Evolutionary conservation across 2,113 vertebrate genomes (phyloP), one percentile per base, ranked within the genome.

Genomic region (Lethenteron camtschaticum): DNA sequence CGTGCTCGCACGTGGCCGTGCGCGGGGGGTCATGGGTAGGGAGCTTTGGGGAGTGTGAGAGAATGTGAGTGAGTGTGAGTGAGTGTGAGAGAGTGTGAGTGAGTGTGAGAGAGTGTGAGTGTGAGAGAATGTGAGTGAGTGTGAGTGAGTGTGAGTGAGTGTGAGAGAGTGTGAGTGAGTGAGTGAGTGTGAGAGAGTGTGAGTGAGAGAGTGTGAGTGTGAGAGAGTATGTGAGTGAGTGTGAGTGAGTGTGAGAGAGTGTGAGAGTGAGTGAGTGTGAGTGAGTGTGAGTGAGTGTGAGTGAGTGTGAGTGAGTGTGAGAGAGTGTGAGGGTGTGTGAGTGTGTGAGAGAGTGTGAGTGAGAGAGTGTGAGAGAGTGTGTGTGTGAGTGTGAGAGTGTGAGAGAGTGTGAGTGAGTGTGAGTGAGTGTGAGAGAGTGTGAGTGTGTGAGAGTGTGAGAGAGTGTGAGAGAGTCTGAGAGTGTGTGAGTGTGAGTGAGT

Each of bases 391-490:
- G n/a, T n/a, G n/a, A n/a, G n/a, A n/a, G n/a, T 55, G 68, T 55
- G 68, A 13, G 18, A 2, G 68, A 4, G 68, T 6, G n/a, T n/a
- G n/a, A n/a, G 68, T n/a, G 68, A 11, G 68, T 8, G 68, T 3
- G 68, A 69, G 68, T 12, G 68, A 69, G 68, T n/a, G 68, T 41
- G 68, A 18, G 68, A 6, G 68, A 24, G 14, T 41, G 68, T 6
- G 68, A n/a, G 68, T n/a, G 68, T 6, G 68, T 2, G 68, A 69
- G 68, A 3, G 68, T 55, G 68, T 13, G 14, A 3, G 14, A 20
- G 68, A 69, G 18, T 4, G 68, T 12, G 68, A 11, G 68, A 1
- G 68, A 8, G 68, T 12, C 2, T 3, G 14, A 3, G 5, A 3
- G 68, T 3, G 14, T 8, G 68, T 12, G 68, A 69, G 68, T 55